These are phyloP conservation scores for Tenthredo livida DNA, from an alignment of 2,888 invertebrate genomes.

Conservation along the genomic window DNA sequence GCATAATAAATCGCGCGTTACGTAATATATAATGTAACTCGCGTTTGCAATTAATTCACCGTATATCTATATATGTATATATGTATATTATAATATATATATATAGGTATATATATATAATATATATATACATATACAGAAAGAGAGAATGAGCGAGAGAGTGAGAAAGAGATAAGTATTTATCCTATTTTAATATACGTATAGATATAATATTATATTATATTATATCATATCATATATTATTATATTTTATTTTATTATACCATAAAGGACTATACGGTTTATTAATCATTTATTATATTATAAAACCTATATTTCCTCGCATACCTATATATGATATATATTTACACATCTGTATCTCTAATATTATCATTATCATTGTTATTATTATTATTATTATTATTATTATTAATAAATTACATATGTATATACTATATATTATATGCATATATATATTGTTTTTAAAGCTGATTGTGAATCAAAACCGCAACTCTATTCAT, in stretches of 20 bases:
- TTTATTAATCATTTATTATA: no score
- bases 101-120: not conserved
- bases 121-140: not conserved
- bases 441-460: not conserved
- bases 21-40: not conserved
- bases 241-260: no score
- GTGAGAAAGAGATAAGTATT: not conserved
- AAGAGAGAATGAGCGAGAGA: slow-evolving; percentile 41
- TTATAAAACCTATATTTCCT: no score
- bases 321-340: no score
- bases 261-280: no score
- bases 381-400: slow-evolving; percentile 65
- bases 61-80: not conserved
- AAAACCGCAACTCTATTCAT: slow-evolving; percentile 30
- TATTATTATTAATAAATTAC: slow-evolving; percentile 43
- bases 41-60: no score
- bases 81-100: not conserved
- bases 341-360: no score
- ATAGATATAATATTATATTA: not conserved
- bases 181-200: not conserved
- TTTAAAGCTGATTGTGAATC: slow-evolving; percentile 44
- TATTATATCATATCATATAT: not conserved
- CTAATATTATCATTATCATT: not conserved
- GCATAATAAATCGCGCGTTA: no score
- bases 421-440: not conserved